phyloP scores from a whole-genome alignment of 1,140 invertebrate genomes.

The Drosophila navojoa region DNA sequence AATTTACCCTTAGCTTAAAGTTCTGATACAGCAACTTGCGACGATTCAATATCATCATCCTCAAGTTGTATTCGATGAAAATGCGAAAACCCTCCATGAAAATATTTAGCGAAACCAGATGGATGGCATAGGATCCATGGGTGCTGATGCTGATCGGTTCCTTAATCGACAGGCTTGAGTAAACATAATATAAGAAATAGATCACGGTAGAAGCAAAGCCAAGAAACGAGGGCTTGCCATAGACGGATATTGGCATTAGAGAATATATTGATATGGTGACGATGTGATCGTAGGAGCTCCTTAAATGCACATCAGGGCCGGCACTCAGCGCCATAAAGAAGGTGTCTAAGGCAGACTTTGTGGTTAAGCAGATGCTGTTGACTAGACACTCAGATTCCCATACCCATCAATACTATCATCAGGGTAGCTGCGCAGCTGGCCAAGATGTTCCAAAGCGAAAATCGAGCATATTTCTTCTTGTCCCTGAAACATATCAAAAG shows the following conservation, averaged over 20 bases:
- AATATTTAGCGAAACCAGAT: conserved; percentile 14
- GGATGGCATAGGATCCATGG: conserved; percentile 16
- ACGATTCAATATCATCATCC: conserved; percentile 24
- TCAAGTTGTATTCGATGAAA: conserved; percentile 12
- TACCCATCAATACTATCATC: conserved; percentile 22
- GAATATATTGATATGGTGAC: conserved; percentile 37
- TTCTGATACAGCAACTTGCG: conserved; percentile 30
- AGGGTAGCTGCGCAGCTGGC: conserved; percentile 22
- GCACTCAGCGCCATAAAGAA: neutral
- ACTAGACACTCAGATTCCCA: no score
- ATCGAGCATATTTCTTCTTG: neutral
- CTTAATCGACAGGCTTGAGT: no score
- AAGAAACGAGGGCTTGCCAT: conserved; percentile 17
- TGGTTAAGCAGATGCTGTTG: no score
- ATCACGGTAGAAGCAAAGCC: conserved; percentile 12
- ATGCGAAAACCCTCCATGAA: neutral
- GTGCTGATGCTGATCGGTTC: neutral
- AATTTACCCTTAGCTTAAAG: conserved; percentile 15
- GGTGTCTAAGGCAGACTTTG: conserved; percentile 9
- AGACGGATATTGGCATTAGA: conserved; percentile 34
- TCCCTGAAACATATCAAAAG: conserved; percentile 9
- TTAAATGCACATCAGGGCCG: neutral
- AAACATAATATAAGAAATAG: neutral
- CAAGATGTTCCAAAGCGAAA: conserved; percentile 17
- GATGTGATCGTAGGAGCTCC: conserved; percentile 42